A percentile compares a stretch with the other conserved stretches of the same genome.
These are phyloP conservation scores for human (Homo sapiens) DNA, from an alignment of 2,113 vertebrate genomes.

Conservation along the genomic window DNA sequence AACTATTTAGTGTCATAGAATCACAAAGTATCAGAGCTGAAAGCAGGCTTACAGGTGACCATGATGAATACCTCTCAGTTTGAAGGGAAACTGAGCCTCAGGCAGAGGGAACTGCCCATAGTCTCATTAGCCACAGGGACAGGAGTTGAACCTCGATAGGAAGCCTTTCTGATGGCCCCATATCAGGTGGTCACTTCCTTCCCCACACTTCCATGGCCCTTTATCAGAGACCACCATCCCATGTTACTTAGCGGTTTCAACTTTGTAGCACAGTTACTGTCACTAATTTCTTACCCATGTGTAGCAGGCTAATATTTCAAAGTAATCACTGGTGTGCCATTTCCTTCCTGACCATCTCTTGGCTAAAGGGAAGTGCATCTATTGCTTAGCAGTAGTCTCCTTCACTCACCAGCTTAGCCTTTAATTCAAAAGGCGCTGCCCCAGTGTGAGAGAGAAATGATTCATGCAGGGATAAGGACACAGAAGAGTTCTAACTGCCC, in stretches of 20 bases:
- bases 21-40: constrained; percentile 2
- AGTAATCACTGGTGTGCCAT: not conserved
- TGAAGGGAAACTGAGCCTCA: constrained; percentile 37
- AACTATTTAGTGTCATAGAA: constrained; percentile 15
- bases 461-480: not conserved
- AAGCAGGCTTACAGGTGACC: not conserved
- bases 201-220: not conserved
- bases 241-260: not conserved
- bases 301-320: not conserved
- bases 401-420: not conserved
- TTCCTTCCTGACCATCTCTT: not conserved
- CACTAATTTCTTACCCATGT: not conserved
- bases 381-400: not conserved
- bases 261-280: not conserved
- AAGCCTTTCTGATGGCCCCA: not conserved
- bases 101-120: not conserved
- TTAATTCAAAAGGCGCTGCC: not conserved
- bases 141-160: not conserved
- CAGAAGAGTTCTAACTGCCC: not conserved
- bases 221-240: not conserved
- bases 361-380: not conserved
- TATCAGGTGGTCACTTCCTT: not conserved
- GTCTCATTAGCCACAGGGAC: not conserved
- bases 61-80: not conserved
- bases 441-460: not conserved